Conservation (phyloP, 2,888 invertebrate species). For the Clusia tigrina region DNA sequence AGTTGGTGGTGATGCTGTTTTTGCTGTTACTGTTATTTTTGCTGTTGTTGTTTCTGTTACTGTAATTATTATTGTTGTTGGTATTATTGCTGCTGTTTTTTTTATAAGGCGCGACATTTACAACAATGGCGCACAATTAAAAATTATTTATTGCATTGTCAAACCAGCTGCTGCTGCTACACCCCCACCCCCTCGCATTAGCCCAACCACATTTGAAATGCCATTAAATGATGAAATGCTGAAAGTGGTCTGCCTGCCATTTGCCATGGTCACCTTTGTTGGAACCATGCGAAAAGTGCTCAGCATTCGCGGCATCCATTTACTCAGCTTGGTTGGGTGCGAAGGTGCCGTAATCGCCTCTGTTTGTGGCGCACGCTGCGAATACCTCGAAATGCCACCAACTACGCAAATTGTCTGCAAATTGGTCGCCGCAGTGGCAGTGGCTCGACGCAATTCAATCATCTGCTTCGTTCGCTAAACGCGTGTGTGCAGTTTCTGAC, state of each 20-base stretch:
- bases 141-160: background rate
- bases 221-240: background rate
- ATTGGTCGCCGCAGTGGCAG: no score
- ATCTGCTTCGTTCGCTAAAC: no score
- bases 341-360: no score
- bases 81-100: background rate
- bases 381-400: no score
- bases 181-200: no score
- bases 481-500: no score
- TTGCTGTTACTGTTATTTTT: background rate
- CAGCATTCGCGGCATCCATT: no score
- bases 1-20: background rate
- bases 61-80: background rate
- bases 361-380: no score
- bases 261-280: background rate
- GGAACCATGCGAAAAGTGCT: background rate
- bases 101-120: background rate
- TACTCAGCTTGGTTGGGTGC: no score
- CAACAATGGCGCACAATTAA: background rate
- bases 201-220: background rate
- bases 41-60: background rate
- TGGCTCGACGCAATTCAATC: no score
- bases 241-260: background rate
- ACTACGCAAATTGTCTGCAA: no score
- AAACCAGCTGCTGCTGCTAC: no score